Percentiles rank a stretch among this genome's conserved stretches.
These are phyloP conservation scores for Tyrophagus putrescentiae DNA, from an alignment of 1,140 invertebrate genomes.

Conservation along the genomic window DNA sequence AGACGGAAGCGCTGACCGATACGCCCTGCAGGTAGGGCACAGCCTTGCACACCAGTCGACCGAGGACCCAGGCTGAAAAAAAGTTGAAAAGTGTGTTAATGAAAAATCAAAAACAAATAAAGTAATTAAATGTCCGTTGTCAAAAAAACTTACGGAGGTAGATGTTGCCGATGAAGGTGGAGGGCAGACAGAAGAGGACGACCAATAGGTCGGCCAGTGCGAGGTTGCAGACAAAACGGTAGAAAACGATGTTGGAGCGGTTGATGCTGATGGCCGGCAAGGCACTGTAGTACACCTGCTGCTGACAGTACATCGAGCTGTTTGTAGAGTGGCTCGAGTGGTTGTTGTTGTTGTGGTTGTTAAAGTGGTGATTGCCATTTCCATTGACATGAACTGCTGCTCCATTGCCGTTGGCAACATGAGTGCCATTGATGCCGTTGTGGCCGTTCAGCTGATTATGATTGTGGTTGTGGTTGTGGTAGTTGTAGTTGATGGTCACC, in stretches of 20 bases:
- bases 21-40: conserved; percentile 86
- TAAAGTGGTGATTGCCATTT: background rate
- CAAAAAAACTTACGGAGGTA: conserved; percentile 33
- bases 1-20: conserved; percentile 80
- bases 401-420: too few relatives aligned
- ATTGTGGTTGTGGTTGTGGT: too few relatives aligned
- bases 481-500: background rate
- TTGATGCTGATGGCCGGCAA: conserved; percentile 21
- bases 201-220: conserved; percentile 39
- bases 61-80: conserved; percentile 71
- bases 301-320: too few relatives aligned
- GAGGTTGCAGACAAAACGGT: conserved; percentile 36
- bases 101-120: background rate
- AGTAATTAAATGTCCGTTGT: too few relatives aligned
- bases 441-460: background rate
- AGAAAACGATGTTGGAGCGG: conserved; percentile 31
- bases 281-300: conserved; percentile 20
- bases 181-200: conserved; percentile 41
- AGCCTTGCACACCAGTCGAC: conserved; percentile 81
- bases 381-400: background rate
- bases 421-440: too few relatives aligned
- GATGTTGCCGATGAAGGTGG: conserved; percentile 36
- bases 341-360: too few relatives aligned
- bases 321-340: too few relatives aligned
- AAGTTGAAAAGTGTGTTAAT: background rate